These are phyloP conservation scores for roundworm (Caenorhabditis elegans) DNA, from an alignment of 1,140 invertebrate genomes.

Conservation along the genomic window DNA sequence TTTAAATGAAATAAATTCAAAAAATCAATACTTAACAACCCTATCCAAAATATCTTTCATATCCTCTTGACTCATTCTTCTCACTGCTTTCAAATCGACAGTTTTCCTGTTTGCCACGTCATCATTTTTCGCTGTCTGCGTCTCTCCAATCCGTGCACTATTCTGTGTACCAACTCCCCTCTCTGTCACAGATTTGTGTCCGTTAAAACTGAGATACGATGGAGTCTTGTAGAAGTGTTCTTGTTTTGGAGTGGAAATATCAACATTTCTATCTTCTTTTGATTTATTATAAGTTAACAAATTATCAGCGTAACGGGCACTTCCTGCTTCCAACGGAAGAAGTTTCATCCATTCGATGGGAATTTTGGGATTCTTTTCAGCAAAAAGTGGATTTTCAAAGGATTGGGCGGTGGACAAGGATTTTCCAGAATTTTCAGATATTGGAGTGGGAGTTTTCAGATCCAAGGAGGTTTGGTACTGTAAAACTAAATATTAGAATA, in stretches of 20 bases:
- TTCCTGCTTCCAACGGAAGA: neutral
- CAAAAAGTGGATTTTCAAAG: neutral
- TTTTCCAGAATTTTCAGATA: neutral
- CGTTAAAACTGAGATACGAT: too few relatives aligned
- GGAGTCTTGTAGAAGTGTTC: neutral
- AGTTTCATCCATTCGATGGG: constrained; percentile 13
- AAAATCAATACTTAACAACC: neutral
- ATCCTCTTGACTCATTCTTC: neutral
- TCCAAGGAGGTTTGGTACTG: neutral
- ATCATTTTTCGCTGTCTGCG: neutral
- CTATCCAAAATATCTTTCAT: neutral
- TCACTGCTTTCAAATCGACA: neutral
- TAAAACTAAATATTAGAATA: neutral
- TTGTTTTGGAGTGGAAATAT: neutral
- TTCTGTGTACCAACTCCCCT: neutral
- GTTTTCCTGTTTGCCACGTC: neutral
- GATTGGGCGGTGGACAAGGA: neutral
- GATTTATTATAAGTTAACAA: neutral
- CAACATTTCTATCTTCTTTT: neutral
- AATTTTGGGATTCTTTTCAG: constrained; percentile 6
- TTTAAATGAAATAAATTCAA: too few relatives aligned
- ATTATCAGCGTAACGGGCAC: neutral
- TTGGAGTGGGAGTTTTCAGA: neutral
- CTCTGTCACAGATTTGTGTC: neutral
- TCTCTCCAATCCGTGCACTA: neutral